Evolutionary conservation across 2,888 invertebrate species (phyloP), one percentile per base, ranked within the genome.

Genomic region (Tetragnatha montana): DNA sequence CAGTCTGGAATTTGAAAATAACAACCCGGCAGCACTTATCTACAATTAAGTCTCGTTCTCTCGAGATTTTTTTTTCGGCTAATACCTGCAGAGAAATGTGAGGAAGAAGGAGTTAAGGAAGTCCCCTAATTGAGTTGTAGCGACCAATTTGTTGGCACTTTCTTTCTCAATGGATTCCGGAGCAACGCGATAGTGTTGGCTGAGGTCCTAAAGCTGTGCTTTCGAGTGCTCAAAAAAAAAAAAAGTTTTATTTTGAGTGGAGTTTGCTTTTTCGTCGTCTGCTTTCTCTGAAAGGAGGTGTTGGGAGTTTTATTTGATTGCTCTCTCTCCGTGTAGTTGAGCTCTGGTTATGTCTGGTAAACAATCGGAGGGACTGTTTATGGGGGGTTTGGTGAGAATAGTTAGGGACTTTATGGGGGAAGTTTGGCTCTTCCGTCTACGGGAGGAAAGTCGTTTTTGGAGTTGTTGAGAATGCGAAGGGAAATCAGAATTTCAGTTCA

Each of bases 121-220:
- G 22, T 21, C 51, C 60, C 71, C 80, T 86, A 86, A 86, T 73
- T 86, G 80, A 86, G 80, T 80, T 80, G 80, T 74, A 86, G 86
- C 47, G 73, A 73, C 80, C 86, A 80, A 86, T 86, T 80, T 80
- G 73, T 70, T 79, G 86, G 71, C 35, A 47, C 75, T 85, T 85
- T 78, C 50, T 51, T 71, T 49, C 49, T 50, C 17, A 35, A 49
- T 6, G 50, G 81, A 70, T 79, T 78, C 35, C 81, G 21, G 51
- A 22, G 85, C 50, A 78, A 85, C 69, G 21, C 71, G 79, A 85
- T 85, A 71, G 78, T 49, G 22, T 82, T 51, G 60, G 17, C 14
- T 4, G 60, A 60, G 17, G 60, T 60, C 35, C 35, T 60, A 60
- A 60, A 10, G 60, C 60, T 60, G 14, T 17, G 60, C 60, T 60